Percentiles rank a stretch among this genome's conserved stretches.
These are phyloP conservation scores for Loriculus beryllinus DNA, from an alignment of 2,797 vertebrate species.

Conservation along the genomic window DNA sequence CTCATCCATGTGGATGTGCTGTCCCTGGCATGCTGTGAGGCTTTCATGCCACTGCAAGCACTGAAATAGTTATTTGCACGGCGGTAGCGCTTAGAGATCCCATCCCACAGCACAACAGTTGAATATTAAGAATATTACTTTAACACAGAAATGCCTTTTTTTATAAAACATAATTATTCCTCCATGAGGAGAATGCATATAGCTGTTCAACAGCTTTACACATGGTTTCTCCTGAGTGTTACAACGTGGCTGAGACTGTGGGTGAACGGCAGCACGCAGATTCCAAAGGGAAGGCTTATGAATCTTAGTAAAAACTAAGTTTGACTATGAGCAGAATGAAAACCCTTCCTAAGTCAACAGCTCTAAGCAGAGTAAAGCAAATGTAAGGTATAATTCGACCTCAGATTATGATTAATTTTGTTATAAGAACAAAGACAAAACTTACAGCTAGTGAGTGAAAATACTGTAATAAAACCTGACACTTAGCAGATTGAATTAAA, in stretches of 20 bases:
- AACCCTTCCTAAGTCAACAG: constrained; percentile 1
- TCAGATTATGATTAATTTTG: constrained; percentile 24
- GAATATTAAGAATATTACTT: background rate
- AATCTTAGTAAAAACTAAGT: background rate
- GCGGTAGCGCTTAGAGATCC: background rate
- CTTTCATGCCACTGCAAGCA: background rate
- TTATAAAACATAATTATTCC: background rate
- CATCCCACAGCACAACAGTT: background rate
- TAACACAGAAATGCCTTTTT: background rate
- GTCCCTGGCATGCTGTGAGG: fast-evolving
- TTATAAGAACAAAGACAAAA: background rate
- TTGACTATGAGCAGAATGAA: constrained; percentile 19
- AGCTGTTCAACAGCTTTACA: background rate
- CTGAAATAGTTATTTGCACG: background rate
- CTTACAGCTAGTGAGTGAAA: background rate
- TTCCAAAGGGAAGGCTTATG: background rate
- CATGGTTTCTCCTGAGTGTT: fast-evolving
- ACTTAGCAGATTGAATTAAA: constrained; percentile 64
- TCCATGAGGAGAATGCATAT: background rate
- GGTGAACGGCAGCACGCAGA: background rate
- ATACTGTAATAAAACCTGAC: constrained; percentile 14
- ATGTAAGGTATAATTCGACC: constrained; percentile 18
- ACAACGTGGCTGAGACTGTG: background rate
- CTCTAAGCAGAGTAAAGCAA: background rate
- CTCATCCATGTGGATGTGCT: background rate